Base-by-base conservation (phyloP, 1,140 invertebrate genomes). In the Saccostrea echinata region DNA sequence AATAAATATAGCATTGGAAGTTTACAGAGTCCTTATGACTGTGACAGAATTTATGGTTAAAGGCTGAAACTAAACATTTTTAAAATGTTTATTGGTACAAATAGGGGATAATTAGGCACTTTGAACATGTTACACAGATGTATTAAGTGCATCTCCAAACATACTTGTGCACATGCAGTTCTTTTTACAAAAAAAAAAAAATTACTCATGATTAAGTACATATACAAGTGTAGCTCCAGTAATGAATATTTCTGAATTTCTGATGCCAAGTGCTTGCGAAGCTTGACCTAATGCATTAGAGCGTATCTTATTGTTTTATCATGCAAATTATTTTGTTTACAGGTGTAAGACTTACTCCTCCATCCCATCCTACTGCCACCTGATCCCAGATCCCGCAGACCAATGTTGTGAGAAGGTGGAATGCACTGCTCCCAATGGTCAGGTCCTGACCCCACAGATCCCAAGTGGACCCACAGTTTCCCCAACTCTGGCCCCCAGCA, bases 281-380 rank as follows among this genome's bases (percentile, higher is more conserved):
- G 35, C 35, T 43, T 43, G 2, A 43, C 6, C 35, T 43, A 2
- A 6, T 43, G 35, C 35, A 8, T 8, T 43, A 43, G 9, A 43
- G 55, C 18, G 1, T 61, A n/a, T 61, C 18, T 57, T 21, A 21
- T 57, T 16, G 18, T 21, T 61, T 16, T 18, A 57, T 57, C 13
- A 57, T 13, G 55, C 55, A 9, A 57, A 2, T 52, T 43, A 30
- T 33, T 82, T 64, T 84, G 11, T n/a, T 76, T 76, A 51, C 86
- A 90, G 89, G 55, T 90, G 89, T 80, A 86, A 84, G 61, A 55
- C 81, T 18, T 92, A 91, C 86, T 89, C 91, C 30, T 89, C 89
- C 82, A 84, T 93, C 16, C 92, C 92, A 83, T 85, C 85, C 24
- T 90, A 86, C 88, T 93, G 92, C 55, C 90, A 88, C 13, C 89